Percentiles rank a stretch among this genome's conserved stretches.
These are phyloP conservation scores for Muricea muricata DNA, from an alignment of 92 coral and sea anemone species.

Conservation along the genomic window DNA sequence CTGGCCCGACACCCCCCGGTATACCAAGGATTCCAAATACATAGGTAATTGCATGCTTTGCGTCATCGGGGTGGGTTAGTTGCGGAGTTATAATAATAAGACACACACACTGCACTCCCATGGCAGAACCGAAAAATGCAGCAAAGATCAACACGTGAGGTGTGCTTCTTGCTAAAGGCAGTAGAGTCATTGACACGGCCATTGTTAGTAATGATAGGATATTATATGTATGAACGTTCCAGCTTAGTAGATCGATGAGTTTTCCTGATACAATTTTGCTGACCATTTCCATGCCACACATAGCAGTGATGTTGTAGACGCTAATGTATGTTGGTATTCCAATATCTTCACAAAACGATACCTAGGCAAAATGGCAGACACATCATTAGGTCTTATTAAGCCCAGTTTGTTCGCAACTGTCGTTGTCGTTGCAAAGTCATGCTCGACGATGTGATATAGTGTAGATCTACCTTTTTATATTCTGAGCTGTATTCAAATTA, in stretches of 20 bases:
- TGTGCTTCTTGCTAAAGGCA: neutral
- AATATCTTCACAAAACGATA: constrained; percentile 24
- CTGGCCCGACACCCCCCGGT: constrained; percentile 34
- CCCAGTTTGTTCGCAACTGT: neutral
- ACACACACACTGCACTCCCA: neutral
- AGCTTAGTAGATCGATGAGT: neutral
- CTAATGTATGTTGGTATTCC: constrained; percentile 3
- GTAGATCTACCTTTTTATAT: too few species aligned
- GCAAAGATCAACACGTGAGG: constrained; percentile 5
- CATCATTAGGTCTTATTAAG: neutral
- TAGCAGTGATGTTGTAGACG: neutral
- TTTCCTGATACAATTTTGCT: neutral
- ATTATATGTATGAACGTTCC: constrained; percentile 1
- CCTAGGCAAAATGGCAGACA: neutral
- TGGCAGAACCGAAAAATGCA: neutral
- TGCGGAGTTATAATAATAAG: constrained; percentile 5
- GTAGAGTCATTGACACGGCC: neutral
- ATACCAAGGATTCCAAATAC: constrained; percentile 9
- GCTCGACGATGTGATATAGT: too few species aligned
- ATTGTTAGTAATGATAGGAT: neutral
- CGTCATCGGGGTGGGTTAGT: neutral
- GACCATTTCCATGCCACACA: neutral
- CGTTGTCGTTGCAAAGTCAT: too few species aligned
- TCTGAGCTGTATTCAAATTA: too few species aligned
- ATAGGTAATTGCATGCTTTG: constrained; percentile 2